These are phyloP conservation scores for Diplodus puntazzo DNA, from an alignment of 2,797 vertebrate species.

Conservation along the genomic window DNA sequence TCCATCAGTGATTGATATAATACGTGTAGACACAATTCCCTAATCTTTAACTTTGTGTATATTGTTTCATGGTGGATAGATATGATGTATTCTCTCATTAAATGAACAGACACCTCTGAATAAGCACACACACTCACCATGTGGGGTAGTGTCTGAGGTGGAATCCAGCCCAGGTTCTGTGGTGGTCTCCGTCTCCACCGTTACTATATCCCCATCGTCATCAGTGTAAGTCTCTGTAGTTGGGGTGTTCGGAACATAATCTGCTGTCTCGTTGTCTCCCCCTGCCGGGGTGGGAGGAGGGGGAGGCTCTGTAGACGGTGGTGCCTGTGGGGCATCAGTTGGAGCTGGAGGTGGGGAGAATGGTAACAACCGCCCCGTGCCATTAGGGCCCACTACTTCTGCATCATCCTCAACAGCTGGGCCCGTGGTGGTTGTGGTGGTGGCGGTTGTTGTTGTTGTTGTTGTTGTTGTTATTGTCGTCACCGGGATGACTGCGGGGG, in stretches of 20 bases:
- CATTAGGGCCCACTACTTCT: constrained; percentile 28
- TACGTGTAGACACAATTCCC: neutral
- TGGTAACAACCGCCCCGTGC: neutral
- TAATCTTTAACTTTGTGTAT: neutral
- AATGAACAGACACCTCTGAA: neutral
- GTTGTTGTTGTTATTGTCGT: constrained; percentile 15
- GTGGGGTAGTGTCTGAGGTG: constrained; percentile 46
- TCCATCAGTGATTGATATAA: too few species aligned
- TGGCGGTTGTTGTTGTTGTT: constrained; percentile 8
- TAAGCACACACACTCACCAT: constrained; percentile 58
- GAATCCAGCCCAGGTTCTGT: constrained; percentile 28
- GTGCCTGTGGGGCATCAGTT: constrained; percentile 28
- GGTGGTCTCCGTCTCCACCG: constrained; percentile 13
- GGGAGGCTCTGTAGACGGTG: constrained; percentile 10
- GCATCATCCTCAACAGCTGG: neutral
- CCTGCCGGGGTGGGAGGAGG: neutral
- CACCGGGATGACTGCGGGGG: constrained; percentile 9
- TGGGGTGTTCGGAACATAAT: neutral
- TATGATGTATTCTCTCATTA: neutral
- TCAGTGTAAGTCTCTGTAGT: neutral
- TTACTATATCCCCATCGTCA: neutral
- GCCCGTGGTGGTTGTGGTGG: constrained; percentile 13
- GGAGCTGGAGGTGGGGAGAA: constrained; percentile 36
- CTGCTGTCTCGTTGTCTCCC: constrained; percentile 23
- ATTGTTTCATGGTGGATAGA: neutral